Conservation (phyloP, 1,140 invertebrate genomes). For the Hycleus cichorii region DNA sequence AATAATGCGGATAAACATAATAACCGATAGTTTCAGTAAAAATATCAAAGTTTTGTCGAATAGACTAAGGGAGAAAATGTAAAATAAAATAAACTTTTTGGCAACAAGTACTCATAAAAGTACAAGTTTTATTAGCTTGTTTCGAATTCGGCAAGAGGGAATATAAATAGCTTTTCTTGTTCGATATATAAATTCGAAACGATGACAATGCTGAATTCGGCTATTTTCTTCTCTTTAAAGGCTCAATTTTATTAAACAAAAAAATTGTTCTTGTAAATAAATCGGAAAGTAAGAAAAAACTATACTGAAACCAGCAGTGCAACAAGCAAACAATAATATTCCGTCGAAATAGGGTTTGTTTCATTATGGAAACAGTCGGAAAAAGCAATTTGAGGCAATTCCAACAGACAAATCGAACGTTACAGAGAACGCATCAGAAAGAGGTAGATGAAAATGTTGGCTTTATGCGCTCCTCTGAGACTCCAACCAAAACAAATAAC, state of each 20-base stretch:
- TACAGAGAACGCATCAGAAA: constrained; percentile 27
- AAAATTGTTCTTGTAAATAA: neutral
- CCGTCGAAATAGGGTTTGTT: constrained; percentile 10
- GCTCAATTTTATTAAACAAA: neutral
- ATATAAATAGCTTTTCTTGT: too few species aligned
- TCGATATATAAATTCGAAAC: too few species aligned
- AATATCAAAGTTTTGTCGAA: too few species aligned
- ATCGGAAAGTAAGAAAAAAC: neutral
- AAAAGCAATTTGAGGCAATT: constrained; percentile 36
- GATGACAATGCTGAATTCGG: too few species aligned
- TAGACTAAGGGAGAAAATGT: too few species aligned
- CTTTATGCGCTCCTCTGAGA: constrained; percentile 21
- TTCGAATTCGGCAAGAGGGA: too few species aligned
- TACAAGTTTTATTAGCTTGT: too few species aligned
- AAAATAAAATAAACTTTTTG: too few species aligned
- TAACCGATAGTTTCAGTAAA: too few species aligned
- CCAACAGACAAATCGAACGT: constrained; percentile 30
- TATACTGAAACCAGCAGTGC: neutral
- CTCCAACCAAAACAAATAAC: constrained; percentile 29
- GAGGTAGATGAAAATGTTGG: constrained; percentile 27
- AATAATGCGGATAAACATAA: too few species aligned
- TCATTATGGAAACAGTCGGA: constrained; percentile 25
- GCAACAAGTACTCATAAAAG: too few species aligned
- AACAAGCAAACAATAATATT: constrained; percentile 13
- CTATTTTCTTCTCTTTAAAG: neutral